Base-by-base conservation (phyloP, 1,140 invertebrate species). In the Drosophila lacteicornis region DNA sequence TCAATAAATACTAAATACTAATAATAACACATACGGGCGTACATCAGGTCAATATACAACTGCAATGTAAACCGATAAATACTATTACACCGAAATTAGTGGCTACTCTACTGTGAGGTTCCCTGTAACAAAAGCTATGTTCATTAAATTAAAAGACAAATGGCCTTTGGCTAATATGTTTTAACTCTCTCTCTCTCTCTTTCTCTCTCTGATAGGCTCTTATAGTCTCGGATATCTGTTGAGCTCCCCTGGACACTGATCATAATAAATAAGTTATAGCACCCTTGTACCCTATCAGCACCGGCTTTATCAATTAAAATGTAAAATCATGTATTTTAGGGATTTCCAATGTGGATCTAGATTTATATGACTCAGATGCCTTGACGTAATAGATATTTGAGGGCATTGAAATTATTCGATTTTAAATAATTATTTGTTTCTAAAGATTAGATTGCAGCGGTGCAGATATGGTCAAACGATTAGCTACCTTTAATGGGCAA, bases 341-440 rank as follows among this genome's bases (percentile, higher is more conserved):
- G 0, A 19, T 13, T 33, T 8, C 11, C n/a, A 13, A 19, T 13
- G 3, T 19, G 11, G n/a, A 17, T 6, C n/a, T 51, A 7, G 5
- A 53, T 13, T 36, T 19, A 13, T 17, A 36, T 53, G 17, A 55
- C 6, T 55, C 51, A 55, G 12, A 13, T 17, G 51, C 12, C 12
- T 19, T 22, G 12, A 55, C 15, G 12, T 15, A 22, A 9, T 19
- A 15, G 3, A 8, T 13, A 55, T 15, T 38, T 13, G 33, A 38
- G 3, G 17, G 15, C 12, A 13, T 19, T 19, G 1, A 53, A 36
- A 19, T 19, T 79, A 1, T 88, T 75, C 25, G 82, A 90, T 11
- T 83, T 91, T 3, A 78, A 47, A 63, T 50, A 42, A 12, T 33
- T 66, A 33, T 40, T 33, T 33, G 27, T 33, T 36, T 12, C 27